phyloP scores from a whole-genome alignment of 2,113 vertebrate species.

The Aix galericulata region DNA sequence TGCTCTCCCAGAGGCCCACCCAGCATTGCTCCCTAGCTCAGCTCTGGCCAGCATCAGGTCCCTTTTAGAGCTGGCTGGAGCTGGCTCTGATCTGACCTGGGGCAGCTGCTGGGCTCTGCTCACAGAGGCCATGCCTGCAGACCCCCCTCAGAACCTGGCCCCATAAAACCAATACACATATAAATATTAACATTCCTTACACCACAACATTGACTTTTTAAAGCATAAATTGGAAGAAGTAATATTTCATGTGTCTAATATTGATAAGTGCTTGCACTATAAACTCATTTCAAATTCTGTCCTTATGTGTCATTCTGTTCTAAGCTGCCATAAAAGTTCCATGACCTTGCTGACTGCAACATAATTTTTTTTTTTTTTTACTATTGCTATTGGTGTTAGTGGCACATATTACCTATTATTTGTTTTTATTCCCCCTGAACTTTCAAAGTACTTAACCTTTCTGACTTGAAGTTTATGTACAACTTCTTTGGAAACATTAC shows the following conservation, averaged over 20 bases:
- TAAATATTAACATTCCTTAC: not conserved
- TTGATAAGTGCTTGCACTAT: not conserved
- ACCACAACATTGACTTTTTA: not conserved
- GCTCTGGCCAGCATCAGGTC: no score
- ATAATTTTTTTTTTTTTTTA: not conserved
- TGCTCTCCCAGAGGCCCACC: no score
- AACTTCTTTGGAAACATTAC: not conserved
- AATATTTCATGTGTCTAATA: not conserved
- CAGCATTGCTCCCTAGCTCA: no score
- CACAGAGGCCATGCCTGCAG: no score
- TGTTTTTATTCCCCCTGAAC: not conserved
- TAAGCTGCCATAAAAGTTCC: not conserved
- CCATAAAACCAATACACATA: not conserved
- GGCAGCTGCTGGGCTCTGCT: no score
- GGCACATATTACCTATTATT: not conserved
- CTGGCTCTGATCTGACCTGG: no score
- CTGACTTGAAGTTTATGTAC: not conserved
- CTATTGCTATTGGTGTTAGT: not conserved
- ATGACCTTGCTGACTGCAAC: not conserved
- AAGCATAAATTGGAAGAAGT: not conserved
- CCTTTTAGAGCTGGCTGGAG: no score
- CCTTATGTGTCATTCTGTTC: not conserved
- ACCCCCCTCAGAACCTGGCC: no score
- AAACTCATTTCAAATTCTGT: not conserved
- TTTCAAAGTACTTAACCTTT: not conserved